Base-by-base conservation (phyloP, 2,113 vertebrate species). In the Saguinus midas region DNA sequence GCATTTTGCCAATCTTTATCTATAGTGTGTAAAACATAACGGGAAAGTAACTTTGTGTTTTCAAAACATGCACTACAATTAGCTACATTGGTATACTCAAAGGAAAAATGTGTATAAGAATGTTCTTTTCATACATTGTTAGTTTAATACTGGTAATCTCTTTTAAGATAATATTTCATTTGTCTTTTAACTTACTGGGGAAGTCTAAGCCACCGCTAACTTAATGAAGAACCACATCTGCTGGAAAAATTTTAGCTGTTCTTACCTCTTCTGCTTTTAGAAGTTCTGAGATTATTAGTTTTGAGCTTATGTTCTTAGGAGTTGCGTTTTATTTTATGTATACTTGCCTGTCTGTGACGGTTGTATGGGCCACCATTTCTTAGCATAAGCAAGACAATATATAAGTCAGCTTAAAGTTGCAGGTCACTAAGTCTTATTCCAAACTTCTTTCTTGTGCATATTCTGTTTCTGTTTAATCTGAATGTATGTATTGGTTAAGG, bases 161-260 rank as follows among this genome's bases (percentile, higher is more conserved):
- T 87, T 91, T 92, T 91, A 82, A 11, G 66, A 21, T 76, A 87
- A 72, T 90, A 35, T 57, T 91, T 93, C 68, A 83, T 72, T 95
- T 95, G n/a, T 87, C 45, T 90, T 95, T 92, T 57, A 94, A 86
- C 75, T 97, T 92, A 73, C 7, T 76, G 29, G 93, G 75, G 50
- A 76, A 55, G 23, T 72, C 45, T 95, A 61, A 82, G 72, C 37
- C 27, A 82, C 73, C 27, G 64, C 23, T 85, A 52, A 52, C 21
- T 95, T 94, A 95, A 66, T 75, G 75, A 92, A 85, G 84, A 95
- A 48, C 80, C 37, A 45, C 32, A 66, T 43, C 35, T 96, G 27
- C 50, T 85, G 23, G 32, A 84, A 91, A 91, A 25, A 61, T 48
- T 96, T 66, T 68, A n/a, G 40, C 90, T 90, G 95, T 88, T 81